phyloP scores from a whole-genome alignment of 64 coral and sea anemone species.

The Stichodactyla helianthus region DNA sequence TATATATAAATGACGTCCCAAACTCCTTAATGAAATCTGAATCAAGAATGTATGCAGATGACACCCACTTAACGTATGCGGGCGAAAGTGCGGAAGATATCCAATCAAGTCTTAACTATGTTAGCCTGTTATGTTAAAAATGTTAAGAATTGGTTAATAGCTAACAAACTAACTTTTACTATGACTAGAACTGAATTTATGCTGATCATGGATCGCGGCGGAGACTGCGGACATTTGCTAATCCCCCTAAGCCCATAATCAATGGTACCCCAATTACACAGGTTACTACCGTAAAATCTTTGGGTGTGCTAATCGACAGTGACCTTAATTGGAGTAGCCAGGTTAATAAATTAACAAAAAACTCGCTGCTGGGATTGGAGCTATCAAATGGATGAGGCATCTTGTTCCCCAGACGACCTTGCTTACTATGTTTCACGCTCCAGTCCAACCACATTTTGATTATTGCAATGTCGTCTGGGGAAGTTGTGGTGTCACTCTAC shows the following conservation, averaged over 20 bases:
- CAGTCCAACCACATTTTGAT: conserved; percentile 36
- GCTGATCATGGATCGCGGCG: not conserved
- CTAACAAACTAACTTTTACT: conserved; percentile 30
- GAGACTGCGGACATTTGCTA: not conserved
- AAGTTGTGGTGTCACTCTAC: not conserved
- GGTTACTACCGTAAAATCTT: no score
- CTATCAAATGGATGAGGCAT: conserved; percentile 3
- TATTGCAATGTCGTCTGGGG: conserved; percentile 47
- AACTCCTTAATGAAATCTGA: not conserved
- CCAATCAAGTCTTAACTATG: not conserved
- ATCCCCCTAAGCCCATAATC: no score
- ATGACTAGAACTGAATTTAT: conserved; percentile 34
- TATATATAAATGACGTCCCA: conserved; percentile 42
- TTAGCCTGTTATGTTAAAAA: not conserved
- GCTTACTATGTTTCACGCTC: conserved; percentile 36
- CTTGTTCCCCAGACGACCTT: conserved; percentile 23
- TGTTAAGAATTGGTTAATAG: conserved; percentile 16
- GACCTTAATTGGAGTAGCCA: conserved; percentile 14
- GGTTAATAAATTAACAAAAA: no score
- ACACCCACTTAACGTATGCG: no score
- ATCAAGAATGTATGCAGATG: no score
- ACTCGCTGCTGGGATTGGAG: not conserved
- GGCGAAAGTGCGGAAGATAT: no score
- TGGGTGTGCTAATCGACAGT: not conserved
- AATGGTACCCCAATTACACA: no score